phyloP scores from a whole-genome alignment of 2,888 invertebrate species.

The Automeris io region DNA sequence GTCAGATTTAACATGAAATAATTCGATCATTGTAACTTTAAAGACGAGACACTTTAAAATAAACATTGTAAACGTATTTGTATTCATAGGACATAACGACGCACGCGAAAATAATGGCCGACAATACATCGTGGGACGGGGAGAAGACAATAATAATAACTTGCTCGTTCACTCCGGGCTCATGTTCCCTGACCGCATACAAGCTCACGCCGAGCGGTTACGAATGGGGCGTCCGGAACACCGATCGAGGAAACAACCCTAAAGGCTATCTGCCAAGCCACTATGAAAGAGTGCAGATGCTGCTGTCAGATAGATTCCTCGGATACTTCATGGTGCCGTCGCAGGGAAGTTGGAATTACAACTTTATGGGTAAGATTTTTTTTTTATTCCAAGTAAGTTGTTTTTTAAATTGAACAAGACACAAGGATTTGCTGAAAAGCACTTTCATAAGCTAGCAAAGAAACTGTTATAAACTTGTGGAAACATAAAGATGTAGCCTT shows the following conservation, averaged over 20 bases:
- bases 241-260: conserved; percentile 98
- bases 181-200: conserved; percentile 98
- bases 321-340: conserved; percentile 99
- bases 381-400: too few relatives aligned
- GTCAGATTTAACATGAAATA: too few relatives aligned
- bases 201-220: conserved; percentile 99
- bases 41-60: too few relatives aligned
- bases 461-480: too few relatives aligned
- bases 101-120: conserved; percentile 97
- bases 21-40: too few relatives aligned
- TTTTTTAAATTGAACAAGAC: too few relatives aligned
- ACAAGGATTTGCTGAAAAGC: too few relatives aligned
- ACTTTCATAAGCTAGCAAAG: too few relatives aligned
- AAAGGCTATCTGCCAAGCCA: conserved; percentile 99
- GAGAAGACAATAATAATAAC: conserved; percentile 99
- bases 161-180: conserved; percentile 99
- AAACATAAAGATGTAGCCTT: too few relatives aligned
- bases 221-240: conserved; percentile 99
- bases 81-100: conserved; percentile 95
- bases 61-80: too few relatives aligned
- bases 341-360: conserved; percentile 99
- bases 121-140: conserved; percentile 97
- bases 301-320: conserved; percentile 97
- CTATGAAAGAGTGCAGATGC: conserved; percentile 99
- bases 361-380: conserved; percentile 93